Evolutionary conservation across 2,888 invertebrate species (phyloP).

Genomic region (Diogma glabrata): DNA sequence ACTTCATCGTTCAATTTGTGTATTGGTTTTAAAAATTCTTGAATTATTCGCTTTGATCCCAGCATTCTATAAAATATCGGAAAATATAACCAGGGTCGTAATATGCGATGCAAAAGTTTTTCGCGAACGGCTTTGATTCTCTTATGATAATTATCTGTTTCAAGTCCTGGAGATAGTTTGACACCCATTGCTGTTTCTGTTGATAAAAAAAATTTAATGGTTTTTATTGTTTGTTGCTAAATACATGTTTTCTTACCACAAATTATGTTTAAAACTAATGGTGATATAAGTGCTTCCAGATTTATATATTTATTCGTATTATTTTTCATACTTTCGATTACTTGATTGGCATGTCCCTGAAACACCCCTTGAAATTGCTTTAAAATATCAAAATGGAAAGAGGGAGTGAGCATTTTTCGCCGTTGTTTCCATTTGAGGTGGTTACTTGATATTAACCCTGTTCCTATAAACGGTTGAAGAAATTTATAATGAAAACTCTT

Average conservation of each 20-base stretch:
- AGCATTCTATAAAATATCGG: constrained; percentile 43
- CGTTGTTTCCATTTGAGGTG: constrained; percentile 46
- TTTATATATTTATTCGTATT: not conserved
- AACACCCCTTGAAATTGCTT: constrained; percentile 15
- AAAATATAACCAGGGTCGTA: constrained; percentile 45
- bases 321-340: not conserved
- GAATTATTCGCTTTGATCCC: constrained; percentile 39
- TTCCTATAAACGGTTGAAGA: constrained; percentile 39
- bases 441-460: constrained; percentile 35
- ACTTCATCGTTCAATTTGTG: constrained; percentile 36
- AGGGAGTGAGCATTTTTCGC: constrained; percentile 47
- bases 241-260: no score
- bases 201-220: no score
- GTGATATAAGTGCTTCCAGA: constrained; percentile 23
- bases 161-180: constrained; percentile 38
- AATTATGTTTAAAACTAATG: constrained; percentile 50
- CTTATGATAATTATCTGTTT: constrained; percentile 43
- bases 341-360: not conserved
- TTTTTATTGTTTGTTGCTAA: no score
- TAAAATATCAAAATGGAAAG: constrained; percentile 52
- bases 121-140: constrained; percentile 41
- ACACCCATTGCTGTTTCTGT: constrained; percentile 66
- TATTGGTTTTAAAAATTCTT: constrained; percentile 30
- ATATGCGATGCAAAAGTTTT: constrained; percentile 33
- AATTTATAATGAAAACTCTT: constrained; percentile 40